Conservation (phyloP, 1,140 invertebrate species). For the Spodoptera litura region DNA sequence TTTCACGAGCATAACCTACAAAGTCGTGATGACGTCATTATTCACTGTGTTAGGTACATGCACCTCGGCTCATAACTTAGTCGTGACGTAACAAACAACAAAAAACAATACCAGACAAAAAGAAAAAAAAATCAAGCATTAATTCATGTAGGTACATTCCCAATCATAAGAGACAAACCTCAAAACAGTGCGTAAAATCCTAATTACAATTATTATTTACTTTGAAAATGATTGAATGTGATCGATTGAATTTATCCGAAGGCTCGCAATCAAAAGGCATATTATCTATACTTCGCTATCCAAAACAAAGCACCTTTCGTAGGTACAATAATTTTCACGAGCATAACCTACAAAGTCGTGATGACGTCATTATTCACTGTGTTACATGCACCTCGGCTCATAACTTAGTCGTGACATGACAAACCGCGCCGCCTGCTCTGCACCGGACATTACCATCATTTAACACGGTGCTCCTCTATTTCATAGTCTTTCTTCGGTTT, state of each 20-base stretch:
- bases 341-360: conserved; percentile 5
- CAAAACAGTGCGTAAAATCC: too few relatives aligned
- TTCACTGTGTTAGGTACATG: background rate
- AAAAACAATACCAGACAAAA: too few relatives aligned
- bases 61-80: conserved; percentile 59
- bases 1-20: background rate
- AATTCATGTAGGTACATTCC: too few relatives aligned
- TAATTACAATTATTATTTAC: too few relatives aligned
- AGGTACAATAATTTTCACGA: background rate
- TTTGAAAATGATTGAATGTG: too few relatives aligned
- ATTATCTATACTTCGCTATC: background rate
- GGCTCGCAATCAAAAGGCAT: too few relatives aligned
- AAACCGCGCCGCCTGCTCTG: conserved; percentile 58
- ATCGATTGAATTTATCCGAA: too few relatives aligned
- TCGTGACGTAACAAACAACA: too few relatives aligned
- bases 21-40: conserved; percentile 33
- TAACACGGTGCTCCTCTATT: conserved; percentile 46
- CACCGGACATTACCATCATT: conserved; percentile 59
- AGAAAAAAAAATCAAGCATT: too few relatives aligned
- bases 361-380: conserved; percentile 23
- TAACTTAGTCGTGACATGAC: conserved; percentile 63
- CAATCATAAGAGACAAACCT: too few relatives aligned
- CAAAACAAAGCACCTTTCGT: background rate
- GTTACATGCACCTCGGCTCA: conserved; percentile 44
- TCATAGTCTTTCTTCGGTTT: conserved; percentile 29